These are phyloP conservation scores for Pachyuromys duprasi DNA, from an alignment of 2,797 vertebrate species.

Conservation along the genomic window DNA sequence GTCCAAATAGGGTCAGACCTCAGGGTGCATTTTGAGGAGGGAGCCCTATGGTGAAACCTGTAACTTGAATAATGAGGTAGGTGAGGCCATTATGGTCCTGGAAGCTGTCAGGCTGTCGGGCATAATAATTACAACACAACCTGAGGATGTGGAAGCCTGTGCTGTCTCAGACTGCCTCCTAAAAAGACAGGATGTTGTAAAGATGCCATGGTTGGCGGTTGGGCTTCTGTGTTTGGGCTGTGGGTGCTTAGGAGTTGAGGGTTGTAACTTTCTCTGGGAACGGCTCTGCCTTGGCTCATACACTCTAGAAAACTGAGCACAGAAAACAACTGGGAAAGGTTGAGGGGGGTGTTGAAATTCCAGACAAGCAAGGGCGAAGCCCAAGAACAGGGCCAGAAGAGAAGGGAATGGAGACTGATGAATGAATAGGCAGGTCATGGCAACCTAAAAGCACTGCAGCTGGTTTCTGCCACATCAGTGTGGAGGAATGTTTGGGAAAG, in stretches of 20 bases:
- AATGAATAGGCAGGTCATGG: no score
- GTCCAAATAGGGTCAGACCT: not conserved
- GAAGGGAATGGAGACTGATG: fast-evolving
- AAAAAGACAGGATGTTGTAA: not conserved
- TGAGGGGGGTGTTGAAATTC: not conserved
- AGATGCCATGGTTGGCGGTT: not conserved
- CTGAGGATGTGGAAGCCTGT: not conserved
- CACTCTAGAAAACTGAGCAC: not conserved
- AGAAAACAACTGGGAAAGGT: not conserved
- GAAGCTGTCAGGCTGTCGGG: not conserved
- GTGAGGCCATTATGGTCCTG: not conserved
- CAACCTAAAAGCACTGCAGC: not conserved
- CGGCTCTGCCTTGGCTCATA: not conserved
- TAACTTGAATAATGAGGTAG: not conserved
- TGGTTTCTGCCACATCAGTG: not conserved
- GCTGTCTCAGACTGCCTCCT: not conserved
- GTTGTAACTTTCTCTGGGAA: not conserved
- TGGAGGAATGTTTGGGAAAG: not conserved
- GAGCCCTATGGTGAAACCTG: not conserved
- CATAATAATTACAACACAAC: no score
- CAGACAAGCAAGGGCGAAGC: not conserved
- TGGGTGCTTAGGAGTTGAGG: not conserved
- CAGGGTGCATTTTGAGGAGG: not conserved
- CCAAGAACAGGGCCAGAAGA: not conserved
- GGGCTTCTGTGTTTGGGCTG: not conserved